Percentiles rank a stretch among this genome's conserved stretches.
These are phyloP conservation scores for Peromyscus melanophrys DNA, from an alignment of 2,797 vertebrate genomes.

Conservation along the genomic window DNA sequence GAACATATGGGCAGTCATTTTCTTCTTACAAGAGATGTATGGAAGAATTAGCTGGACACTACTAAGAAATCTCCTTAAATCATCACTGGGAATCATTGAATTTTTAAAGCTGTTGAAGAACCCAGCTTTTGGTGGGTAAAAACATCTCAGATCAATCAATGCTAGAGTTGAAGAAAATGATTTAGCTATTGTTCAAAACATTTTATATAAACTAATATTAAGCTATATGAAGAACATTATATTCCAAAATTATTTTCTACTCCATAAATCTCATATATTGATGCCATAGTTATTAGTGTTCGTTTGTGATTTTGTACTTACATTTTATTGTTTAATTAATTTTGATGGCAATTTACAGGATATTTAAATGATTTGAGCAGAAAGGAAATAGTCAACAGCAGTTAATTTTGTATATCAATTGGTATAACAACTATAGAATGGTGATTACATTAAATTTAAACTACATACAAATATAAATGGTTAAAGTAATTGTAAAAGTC, in stretches of 20 bases:
- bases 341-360: constrained; percentile 61
- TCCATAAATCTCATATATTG: constrained; percentile 45
- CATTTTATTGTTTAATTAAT: constrained; percentile 68
- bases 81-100: constrained; percentile 18
- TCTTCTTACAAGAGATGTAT: constrained; percentile 47
- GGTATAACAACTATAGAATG: constrained; percentile 41
- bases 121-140: constrained; percentile 42
- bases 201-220: constrained; percentile 61
- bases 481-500: constrained; percentile 66
- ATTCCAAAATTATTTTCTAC: constrained; percentile 57
- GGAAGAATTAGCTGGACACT: constrained; percentile 51
- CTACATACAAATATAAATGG: constrained; percentile 52
- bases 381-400: constrained; percentile 58
- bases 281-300: constrained; percentile 52
- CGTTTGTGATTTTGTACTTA: constrained; percentile 68
- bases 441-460: constrained; percentile 49
- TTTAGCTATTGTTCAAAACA: constrained; percentile 57
- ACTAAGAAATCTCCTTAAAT: constrained; percentile 67
- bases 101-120: constrained; percentile 60
- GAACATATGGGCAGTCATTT: not conserved
- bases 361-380: constrained; percentile 66
- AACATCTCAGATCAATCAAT: constrained; percentile 65
- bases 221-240: constrained; percentile 62
- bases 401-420: constrained; percentile 51
- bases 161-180: not conserved